Conservation (phyloP, 1,140 invertebrate species). For the Drosophila sturtevanti region DNA sequence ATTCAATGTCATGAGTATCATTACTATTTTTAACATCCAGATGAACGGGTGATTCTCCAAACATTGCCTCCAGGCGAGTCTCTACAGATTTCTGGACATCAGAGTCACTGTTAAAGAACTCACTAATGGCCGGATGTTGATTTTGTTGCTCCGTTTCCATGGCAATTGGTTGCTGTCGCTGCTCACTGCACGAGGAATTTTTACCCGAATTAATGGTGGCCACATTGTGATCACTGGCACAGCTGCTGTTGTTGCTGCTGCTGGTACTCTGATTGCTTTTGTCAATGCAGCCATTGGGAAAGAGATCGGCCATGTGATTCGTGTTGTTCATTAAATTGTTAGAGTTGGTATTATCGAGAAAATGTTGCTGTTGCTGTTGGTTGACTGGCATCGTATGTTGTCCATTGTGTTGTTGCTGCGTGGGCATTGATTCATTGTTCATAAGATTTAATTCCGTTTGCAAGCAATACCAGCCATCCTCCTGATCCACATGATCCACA, state of each 20-base stretch:
- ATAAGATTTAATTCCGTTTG: constrained; percentile 86
- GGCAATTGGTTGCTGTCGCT: constrained; percentile 64
- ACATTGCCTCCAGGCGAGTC: constrained; percentile 81
- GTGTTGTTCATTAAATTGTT: constrained; percentile 47
- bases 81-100: constrained; percentile 82
- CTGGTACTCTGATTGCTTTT: constrained; percentile 69
- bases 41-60: constrained; percentile 79
- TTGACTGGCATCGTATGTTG: constrained; percentile 29
- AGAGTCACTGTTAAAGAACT: constrained; percentile 76
- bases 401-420: constrained; percentile 32
- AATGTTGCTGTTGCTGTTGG: constrained; percentile 46
- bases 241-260: constrained; percentile 64
- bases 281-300: constrained; percentile 76
- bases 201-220: constrained; percentile 32
- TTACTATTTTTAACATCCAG: constrained; percentile 69
- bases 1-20: constrained; percentile 74
- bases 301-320: constrained; percentile 63
- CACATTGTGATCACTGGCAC: constrained; percentile 43
- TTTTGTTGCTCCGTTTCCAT: constrained; percentile 58
- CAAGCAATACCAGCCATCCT: constrained; percentile 88
- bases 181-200: constrained; percentile 67
- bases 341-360: constrained; percentile 38
- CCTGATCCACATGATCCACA: constrained; percentile 54
- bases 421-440: constrained; percentile 43
- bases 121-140: constrained; percentile 71